Evolutionary conservation across 2,113 vertebrate genomes (phyloP), one percentile per base, ranked within the genome.

Genomic region (Asarcornis scutulata): DNA sequence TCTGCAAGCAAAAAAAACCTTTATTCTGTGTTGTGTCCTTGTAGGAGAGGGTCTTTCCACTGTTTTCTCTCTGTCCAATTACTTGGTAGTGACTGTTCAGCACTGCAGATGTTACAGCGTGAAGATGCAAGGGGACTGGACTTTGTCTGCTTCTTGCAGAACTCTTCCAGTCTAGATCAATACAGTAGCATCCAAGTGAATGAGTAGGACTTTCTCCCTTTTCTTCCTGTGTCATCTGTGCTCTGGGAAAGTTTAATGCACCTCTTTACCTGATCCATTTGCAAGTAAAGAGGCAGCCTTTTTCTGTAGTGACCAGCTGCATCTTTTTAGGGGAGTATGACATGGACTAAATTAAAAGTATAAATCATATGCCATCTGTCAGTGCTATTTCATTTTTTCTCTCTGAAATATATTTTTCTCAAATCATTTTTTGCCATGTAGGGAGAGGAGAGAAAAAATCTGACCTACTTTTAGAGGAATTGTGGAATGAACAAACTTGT

Each of bases 391-490:
- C n/a, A 50, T 46, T 3, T 8, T 74, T 78, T 42, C 67, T 48
- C 6, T 55, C 26, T 56, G n/a, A 76, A 91, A 85, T n/a, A 11
- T 14, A 22, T 64, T 55, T 63, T 72, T 26, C 23, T 79, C 8
- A 12, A 14, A 16, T 52, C 21, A 2, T 38, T 48, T 46, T 38
- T 26, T 42, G 17, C 5, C 10, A 66, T 53, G 4, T 25, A 32
- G 5, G 4, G 29, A 52, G 66, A 13, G 4, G 4, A 26, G 68
- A 42, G 42, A 44, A 38, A 55, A 8, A 31, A 7, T 0, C 16
- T 16, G 13, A 22, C 6, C 17, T 11, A 2, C 59, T 66, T 66
- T 38, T 53, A 79, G 76, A 59, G 8, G 7, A 38, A 25, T 69
- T 93, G 60, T 69, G 25, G 17, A 80, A 77, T 66, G 11, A 73